These are phyloP conservation scores for Peromyscus polionotus DNA, from an alignment of 2,113 vertebrate species.

Conservation along the genomic window DNA sequence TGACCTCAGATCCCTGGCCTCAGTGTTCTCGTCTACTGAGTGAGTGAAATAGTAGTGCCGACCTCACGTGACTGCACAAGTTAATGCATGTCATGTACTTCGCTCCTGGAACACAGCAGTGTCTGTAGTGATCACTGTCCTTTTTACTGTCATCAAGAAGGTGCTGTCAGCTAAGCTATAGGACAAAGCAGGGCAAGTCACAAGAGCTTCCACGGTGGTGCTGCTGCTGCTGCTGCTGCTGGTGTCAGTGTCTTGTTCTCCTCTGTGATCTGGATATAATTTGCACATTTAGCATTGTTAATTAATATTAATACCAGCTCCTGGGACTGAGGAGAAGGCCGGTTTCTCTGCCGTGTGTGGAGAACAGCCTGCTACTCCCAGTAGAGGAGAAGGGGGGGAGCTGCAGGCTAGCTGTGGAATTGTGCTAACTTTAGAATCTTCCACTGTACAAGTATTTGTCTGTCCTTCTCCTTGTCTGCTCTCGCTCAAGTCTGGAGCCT, in stretches of 20 bases:
- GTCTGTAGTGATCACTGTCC: not conserved
- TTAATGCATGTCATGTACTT: not conserved
- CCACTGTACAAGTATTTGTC: not conserved
- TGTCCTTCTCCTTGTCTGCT: not conserved
- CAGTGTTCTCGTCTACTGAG: conserved; percentile 21
- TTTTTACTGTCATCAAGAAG: conserved; percentile 24
- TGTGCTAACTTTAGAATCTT: not conserved
- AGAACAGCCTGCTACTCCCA: not conserved
- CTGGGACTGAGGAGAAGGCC: not conserved
- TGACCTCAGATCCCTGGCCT: not conserved
- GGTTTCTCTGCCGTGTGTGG: not conserved
- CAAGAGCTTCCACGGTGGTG: not conserved
- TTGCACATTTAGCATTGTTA: not conserved
- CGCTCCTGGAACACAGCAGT: not conserved
- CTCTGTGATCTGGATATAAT: not conserved
- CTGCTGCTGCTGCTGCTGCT: no score
- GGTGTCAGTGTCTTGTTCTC: not conserved
- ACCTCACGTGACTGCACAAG: not conserved
- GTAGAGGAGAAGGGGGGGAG: not conserved
- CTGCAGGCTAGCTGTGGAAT: not conserved
- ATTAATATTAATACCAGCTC: not conserved
- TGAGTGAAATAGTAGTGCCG: not conserved
- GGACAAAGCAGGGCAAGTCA: not conserved
- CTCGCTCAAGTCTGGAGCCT: conserved; percentile 56
- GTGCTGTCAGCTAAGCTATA: not conserved